Evolutionary conservation across 1,140 invertebrate species (phyloP), one percentile per base, ranked within the genome.

Genomic region (Saccostrea cuccullata): DNA sequence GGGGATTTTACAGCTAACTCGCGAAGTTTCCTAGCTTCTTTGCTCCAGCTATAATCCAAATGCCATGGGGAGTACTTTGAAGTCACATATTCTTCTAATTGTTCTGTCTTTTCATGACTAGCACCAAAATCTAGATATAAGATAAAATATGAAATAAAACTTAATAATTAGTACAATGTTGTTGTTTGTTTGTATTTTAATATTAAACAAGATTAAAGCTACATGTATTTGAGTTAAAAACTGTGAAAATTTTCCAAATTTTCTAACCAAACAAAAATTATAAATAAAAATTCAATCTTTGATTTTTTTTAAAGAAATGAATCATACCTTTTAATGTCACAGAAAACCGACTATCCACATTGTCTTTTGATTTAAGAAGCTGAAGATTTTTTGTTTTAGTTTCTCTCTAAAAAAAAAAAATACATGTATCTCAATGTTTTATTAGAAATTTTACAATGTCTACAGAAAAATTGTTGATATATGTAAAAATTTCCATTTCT

Each of bases 11-110:
- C 93, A 82, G 94, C 92, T 58, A 94, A 91, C 87, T 94, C 93
- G 67, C 94, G 88, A 20, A 95, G 89, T 13, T 91, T 82, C 58
- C 91, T 93, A 6, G 94, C 94, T 89, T 94, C 94, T 67, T 92
- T 87, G 87, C 93, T 94, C 94, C 94, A 95, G 90, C 93, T 94
- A 89, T 94, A 94, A 82, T 95, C 94, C 47, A 94, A 86, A 85
- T 94, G 91, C 94, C 94, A 95, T 13, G 94, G 94, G 17, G 94
- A 95, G n/a, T 90, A 84, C 67, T 92, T 92, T 6, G 92, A 93
- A 17, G 40, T 88, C 1, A 94, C 92, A 91, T 93, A 91, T 86
- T 95, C 94, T 86, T 93, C 89, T 11, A 94, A 88, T 1, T 90
- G 90, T 84, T 94, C 94, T 70, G 92, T 94, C 67, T 93, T 92